A percentile compares a stretch with the other conserved stretches of the same genome.
Conservation (phyloP, 2,888 invertebrate species). For the Mellilla xanthometata region DNA sequence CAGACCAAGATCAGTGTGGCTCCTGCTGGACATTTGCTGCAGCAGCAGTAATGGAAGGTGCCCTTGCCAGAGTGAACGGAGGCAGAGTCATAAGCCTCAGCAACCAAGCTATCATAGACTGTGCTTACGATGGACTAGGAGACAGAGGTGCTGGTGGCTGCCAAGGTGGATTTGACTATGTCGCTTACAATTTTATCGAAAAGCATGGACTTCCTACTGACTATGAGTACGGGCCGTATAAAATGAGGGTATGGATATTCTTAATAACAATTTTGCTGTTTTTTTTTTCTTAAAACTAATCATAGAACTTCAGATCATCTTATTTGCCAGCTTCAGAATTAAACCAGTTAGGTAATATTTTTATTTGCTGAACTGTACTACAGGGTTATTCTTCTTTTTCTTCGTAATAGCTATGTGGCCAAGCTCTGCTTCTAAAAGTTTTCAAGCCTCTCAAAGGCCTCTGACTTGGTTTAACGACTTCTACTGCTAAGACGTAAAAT, state of each 20-base stretch:
- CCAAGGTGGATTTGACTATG: conserved; percentile 94
- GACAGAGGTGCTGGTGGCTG: conserved; percentile 89
- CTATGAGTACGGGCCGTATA: conserved; percentile 94
- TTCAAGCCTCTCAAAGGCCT: too few relatives aligned
- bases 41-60: conserved; percentile 53
- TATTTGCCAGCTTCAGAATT: too few relatives aligned
- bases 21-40: conserved; percentile 61
- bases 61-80: conserved; percentile 51
- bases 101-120: conserved; percentile 62
- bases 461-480: too few relatives aligned
- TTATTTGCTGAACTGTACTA: too few relatives aligned
- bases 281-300: too few relatives aligned
- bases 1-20: conserved; percentile 57
- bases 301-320: too few relatives aligned
- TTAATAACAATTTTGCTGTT: too few relatives aligned
- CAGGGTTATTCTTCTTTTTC: too few relatives aligned
- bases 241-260: conserved; percentile 64
- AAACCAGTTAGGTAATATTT: too few relatives aligned
- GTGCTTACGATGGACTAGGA: conserved; percentile 68
- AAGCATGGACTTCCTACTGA: conserved; percentile 90
- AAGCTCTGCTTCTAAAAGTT: too few relatives aligned
- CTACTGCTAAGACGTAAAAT: too few relatives aligned
- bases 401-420: too few relatives aligned
- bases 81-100: conserved; percentile 52
- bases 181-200: conserved; percentile 93